Evolutionary conservation across 2,797 vertebrate species (phyloP).

Genomic region (Catamblyrhynchus diadema): DNA sequence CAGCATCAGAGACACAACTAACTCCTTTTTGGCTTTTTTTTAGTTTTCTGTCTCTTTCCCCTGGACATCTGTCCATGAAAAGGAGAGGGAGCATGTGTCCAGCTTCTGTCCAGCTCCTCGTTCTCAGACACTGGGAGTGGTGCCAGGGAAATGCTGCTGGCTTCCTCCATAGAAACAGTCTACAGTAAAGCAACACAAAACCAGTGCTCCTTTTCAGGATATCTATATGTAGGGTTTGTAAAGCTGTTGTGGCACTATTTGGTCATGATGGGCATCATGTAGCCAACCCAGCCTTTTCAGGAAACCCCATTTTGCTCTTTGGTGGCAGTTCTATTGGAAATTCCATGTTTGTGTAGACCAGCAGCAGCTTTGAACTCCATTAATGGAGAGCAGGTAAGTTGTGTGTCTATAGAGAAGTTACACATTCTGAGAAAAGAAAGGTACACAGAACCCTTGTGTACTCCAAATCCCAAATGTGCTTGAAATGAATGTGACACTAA

Average conservation of each 20-base stretch:
- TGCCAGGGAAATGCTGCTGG: background rate
- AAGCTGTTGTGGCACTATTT: background rate
- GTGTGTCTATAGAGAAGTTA: background rate
- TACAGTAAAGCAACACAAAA: background rate
- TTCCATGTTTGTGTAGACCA: rapidly evolving
- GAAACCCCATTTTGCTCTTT: background rate
- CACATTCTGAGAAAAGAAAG: background rate
- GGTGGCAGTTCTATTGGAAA: background rate
- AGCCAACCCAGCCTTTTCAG: background rate
- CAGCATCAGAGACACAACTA: rapidly evolving
- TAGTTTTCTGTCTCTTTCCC: background rate
- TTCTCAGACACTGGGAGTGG: background rate
- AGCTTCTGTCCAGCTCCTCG: background rate
- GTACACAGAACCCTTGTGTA: background rate
- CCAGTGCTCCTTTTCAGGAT: background rate
- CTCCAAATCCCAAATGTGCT: background rate
- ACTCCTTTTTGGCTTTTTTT: background rate
- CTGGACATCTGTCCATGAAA: background rate
- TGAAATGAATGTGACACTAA: background rate
- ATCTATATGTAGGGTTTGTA: background rate
- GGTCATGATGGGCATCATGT: background rate
- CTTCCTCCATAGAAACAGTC: background rate
- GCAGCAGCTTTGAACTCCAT: background rate
- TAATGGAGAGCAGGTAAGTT: background rate
- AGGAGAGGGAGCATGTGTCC: background rate